phyloP scores from a whole-genome alignment of 2,888 invertebrate genomes.

The Drosophila falleni region DNA sequence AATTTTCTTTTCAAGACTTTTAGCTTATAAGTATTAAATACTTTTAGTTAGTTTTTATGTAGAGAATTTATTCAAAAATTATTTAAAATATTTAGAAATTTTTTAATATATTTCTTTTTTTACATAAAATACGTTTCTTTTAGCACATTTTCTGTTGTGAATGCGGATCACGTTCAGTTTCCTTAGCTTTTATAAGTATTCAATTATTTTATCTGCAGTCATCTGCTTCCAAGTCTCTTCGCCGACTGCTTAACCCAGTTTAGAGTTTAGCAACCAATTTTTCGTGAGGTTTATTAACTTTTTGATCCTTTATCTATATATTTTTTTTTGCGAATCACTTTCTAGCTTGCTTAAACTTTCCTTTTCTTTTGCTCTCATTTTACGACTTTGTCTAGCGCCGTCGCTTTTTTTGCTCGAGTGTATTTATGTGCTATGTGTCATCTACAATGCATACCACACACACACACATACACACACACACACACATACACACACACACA shows the following conservation, averaged over 20 bases:
- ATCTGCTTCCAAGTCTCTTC: conserved; percentile 1
- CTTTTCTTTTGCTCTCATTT: conserved; percentile 43
- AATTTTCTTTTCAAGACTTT: too few relatives aligned
- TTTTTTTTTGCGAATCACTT: conserved; percentile 19
- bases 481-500: conserved; percentile 5
- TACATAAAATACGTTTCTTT: background rate
- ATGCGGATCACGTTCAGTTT: background rate
- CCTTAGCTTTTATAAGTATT: conserved; percentile 1
- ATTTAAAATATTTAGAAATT: too few relatives aligned
- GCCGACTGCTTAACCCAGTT: conserved; percentile 1
- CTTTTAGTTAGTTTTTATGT: too few relatives aligned
- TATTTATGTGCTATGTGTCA: conserved; percentile 75
- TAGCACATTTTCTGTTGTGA: background rate
- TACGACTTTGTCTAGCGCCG: conserved; percentile 60
- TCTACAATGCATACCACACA: conserved; percentile 64
- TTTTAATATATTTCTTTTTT: background rate
- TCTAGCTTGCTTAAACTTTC: conserved; percentile 30
- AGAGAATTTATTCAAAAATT: too few relatives aligned
- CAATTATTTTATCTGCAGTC: conserved; percentile 8
- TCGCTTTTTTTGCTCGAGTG: conserved; percentile 57
- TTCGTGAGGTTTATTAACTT: conserved; percentile 23
- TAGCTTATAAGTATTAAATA: too few relatives aligned
- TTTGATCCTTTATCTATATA: conserved; percentile 18
- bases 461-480: conserved; percentile 5
- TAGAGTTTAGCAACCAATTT: conserved; percentile 8